phyloP scores from a whole-genome alignment of 2,888 invertebrate species.

The Clusia tigrina region DNA sequence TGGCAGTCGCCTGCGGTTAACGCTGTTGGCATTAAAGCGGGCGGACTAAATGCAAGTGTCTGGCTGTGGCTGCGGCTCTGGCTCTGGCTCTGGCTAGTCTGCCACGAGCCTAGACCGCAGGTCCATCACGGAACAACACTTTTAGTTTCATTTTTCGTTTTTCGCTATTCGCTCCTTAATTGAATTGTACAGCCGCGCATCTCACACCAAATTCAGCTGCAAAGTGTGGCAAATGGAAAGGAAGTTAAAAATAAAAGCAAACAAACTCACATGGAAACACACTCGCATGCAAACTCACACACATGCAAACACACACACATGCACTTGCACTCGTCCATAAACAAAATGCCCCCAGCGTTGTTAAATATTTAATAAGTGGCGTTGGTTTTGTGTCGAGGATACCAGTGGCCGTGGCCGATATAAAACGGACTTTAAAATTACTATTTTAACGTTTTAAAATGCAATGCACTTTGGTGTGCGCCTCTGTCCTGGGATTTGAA shows the following conservation, averaged over 20 bases:
- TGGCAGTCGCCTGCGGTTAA: slow-evolving; percentile 14
- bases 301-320: too few relatives aligned
- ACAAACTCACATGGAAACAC: too few relatives aligned
- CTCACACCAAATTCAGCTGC: background rate
- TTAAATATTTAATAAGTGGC: slow-evolving; percentile 36
- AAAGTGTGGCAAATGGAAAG: background rate
- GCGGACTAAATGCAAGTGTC: background rate
- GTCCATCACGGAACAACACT: slow-evolving; percentile 19
- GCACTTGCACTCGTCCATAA: background rate
- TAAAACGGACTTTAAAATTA: slow-evolving; percentile 16
- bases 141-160: slow-evolving; percentile 28
- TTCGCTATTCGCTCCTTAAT: slow-evolving; percentile 22
- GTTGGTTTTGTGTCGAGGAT: slow-evolving; percentile 26
- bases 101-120: slow-evolving; percentile 28
- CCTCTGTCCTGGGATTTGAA: background rate
- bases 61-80: too few relatives aligned
- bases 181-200: slow-evolving; percentile 20
- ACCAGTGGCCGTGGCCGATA: background rate
- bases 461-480: background rate
- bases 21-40: background rate
- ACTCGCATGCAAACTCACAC: too few relatives aligned
- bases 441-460: background rate
- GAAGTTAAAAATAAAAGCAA: too few relatives aligned
- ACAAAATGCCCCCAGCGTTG: slow-evolving; percentile 19
- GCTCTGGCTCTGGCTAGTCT: slow-evolving; percentile 19